Conservation (phyloP, 2,888 invertebrate genomes). For the Dasysyrphus tricinctus region DNA sequence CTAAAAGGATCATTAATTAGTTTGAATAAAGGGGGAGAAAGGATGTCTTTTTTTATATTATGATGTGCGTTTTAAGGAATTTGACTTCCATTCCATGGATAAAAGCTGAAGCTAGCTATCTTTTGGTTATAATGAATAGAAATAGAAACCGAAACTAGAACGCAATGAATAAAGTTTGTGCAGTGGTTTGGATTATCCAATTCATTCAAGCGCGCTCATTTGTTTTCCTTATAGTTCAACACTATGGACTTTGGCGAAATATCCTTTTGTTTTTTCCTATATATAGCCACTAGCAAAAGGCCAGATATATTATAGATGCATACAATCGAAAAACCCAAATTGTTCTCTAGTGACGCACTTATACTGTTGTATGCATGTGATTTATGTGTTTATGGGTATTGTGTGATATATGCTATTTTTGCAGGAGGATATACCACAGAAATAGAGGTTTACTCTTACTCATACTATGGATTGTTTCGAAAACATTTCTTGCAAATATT, state of each 20-base stretch:
- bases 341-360: conserved; percentile 54
- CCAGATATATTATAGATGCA: neutral
- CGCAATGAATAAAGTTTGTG: conserved; percentile 32
- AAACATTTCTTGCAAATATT: neutral
- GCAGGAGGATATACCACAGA: conserved; percentile 2
- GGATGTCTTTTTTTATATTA: neutral
- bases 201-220: conserved; percentile 53
- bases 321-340: conserved; percentile 38
- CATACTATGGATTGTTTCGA: neutral
- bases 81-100: neutral
- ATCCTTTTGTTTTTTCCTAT: conserved; percentile 35
- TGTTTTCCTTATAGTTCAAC: conserved; percentile 25
- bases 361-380: neutral
- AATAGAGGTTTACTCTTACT: no score
- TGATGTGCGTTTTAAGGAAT: conserved; percentile 24
- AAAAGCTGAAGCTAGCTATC: conserved; percentile 10
- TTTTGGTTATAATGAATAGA: conserved; percentile 47
- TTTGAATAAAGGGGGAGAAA: conserved; percentile 20
- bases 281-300: neutral
- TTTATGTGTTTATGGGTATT: conserved; percentile 37
- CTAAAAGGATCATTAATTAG: conserved; percentile 41
- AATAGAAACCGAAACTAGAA: conserved; percentile 5
- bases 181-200: conserved; percentile 37
- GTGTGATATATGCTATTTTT: conserved; percentile 21
- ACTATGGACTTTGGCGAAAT: conserved; percentile 37